Evolutionary conservation across 2,888 invertebrate species (phyloP).

Genomic region (Meloe dianella): DNA sequence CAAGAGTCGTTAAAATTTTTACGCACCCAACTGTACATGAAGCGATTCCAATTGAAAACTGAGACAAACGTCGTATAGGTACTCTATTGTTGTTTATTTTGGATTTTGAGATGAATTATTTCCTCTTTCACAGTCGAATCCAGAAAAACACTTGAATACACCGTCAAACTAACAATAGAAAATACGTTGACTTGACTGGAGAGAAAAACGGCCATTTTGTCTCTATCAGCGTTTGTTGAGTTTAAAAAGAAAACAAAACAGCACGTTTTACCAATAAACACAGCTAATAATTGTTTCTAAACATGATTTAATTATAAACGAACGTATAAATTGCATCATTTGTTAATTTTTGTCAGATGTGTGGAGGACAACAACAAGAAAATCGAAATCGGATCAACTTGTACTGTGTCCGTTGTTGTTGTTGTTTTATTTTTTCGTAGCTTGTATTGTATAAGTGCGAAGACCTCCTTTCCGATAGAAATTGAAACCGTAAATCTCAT

Average conservation of each 20-base stretch:
- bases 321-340: conserved; percentile 21
- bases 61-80: too few relatives aligned
- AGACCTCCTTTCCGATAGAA: conserved; percentile 17
- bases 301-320: conserved; percentile 24
- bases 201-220: neutral
- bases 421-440: neutral
- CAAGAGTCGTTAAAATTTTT: too few relatives aligned
- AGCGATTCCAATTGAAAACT: too few relatives aligned
- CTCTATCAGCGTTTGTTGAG: too few relatives aligned
- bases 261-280: conserved; percentile 19
- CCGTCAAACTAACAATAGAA: neutral
- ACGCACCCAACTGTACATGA: too few relatives aligned
- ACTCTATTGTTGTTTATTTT: too few relatives aligned
- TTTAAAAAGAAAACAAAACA: too few relatives aligned
- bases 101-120: neutral
- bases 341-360: neutral
- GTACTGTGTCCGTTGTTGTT: conserved; percentile 5
- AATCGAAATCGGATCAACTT: conserved; percentile 16
- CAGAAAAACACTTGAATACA: conserved; percentile 44
- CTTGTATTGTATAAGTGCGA: conserved; percentile 10
- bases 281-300: conserved; percentile 23
- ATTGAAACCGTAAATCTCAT: conserved; percentile 30
- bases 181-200: neutral
- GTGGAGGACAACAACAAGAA: neutral
- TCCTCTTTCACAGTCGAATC: conserved; percentile 18